phyloP scores from a whole-genome alignment of 2,797 vertebrate genomes.

The Micromesistius poutassou region DNA sequence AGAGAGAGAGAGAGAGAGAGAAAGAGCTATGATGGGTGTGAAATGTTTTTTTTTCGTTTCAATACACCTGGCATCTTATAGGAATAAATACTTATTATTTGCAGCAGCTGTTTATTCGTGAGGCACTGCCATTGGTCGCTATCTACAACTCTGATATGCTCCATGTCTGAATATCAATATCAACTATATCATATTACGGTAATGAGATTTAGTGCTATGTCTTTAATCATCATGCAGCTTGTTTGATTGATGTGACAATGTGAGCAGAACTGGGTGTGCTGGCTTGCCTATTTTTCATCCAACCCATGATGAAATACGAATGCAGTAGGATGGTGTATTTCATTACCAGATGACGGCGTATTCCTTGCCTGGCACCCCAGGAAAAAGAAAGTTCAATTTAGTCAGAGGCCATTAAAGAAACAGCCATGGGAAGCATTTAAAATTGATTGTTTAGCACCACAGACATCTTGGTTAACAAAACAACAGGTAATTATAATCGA shows the following conservation, averaged over 20 bases:
- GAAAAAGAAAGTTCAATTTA: slow-evolving; percentile 1
- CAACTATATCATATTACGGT: background rate
- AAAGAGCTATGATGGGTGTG: background rate
- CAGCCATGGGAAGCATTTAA: background rate
- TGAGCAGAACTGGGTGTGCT: background rate
- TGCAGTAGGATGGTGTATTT: background rate
- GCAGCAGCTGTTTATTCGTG: background rate
- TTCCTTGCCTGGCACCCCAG: background rate
- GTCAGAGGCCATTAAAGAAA: background rate
- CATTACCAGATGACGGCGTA: background rate
- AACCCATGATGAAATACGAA: background rate
- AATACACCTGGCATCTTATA: background rate
- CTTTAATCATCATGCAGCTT: background rate
- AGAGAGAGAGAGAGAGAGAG: background rate
- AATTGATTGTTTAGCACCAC: slow-evolving; percentile 3
- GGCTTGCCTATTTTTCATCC: background rate
- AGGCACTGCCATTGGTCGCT: background rate
- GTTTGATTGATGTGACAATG: background rate
- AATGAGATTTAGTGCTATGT: background rate
- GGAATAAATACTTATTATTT: background rate
- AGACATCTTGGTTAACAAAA: slow-evolving; percentile 2
- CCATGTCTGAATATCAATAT: background rate
- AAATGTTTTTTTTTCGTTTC: background rate
- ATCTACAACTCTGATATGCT: background rate
- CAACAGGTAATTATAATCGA: background rate